Evolutionary conservation across 2,797 vertebrate species (phyloP), one percentile per base, ranked within the genome.

Genomic region (Lacerta viridis): DNA sequence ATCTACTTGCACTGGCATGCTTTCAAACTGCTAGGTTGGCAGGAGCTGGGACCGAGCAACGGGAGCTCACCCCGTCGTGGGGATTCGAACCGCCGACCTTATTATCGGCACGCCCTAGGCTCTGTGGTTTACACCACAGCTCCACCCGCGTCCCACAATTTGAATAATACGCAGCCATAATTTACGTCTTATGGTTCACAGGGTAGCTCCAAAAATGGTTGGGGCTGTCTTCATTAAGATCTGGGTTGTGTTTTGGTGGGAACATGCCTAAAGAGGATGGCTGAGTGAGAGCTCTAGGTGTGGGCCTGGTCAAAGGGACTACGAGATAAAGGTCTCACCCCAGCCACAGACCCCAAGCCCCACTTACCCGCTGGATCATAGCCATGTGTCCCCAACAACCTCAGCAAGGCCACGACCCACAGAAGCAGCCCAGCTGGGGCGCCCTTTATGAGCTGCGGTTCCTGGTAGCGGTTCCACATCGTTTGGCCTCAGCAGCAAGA

Each of bases 321-420:
- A 6, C 8, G 2, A 33, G 33, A 27, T 74, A 27, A 11, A 1
- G 78, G 0, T 5, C 39, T 25, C 46, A 17, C 13, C 66, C 27
- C 13, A 11, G 2, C 33, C 41, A 7, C 25, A 2, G 4, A 3
- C 3, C 75, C 50, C 66, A 29, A 33, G 25, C 77, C 11, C n/a
- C 10, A 66, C 88, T 89, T 39, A 89, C 88, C 85, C 59, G 85
- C 69, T 25, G 88, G 78, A 10, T 89, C 61, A 6, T 89, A 89
- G 78, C 77, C 78, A 2, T 55, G 17, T 1, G 83, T 39, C 69
- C 88, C 69, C 4, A 66, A 41, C 25, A 85, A 43, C 41, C 25
- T 69, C 69, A 89, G 59, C 69, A 85, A 55, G 71, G 71, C 61
- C 88, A 81, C 83, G 5, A 85, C n/a, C 7, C 41, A 69, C 59